Evolutionary conservation across 2,888 invertebrate species (phyloP), one percentile per base, ranked within the genome.

Genomic region (Scrobipalpa atriplicella): DNA sequence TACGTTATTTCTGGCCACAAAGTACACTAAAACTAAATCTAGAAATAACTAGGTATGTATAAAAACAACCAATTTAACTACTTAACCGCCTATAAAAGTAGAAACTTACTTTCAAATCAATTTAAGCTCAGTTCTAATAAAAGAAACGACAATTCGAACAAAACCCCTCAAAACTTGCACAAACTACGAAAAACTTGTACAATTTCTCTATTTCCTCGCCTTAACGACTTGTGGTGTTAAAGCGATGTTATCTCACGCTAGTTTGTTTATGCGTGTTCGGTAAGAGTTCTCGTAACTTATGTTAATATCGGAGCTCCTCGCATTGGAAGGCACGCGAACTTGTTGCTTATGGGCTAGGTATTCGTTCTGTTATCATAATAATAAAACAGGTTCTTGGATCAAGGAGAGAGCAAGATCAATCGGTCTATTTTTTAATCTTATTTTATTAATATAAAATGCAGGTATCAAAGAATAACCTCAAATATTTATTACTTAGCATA

Each of bases 261-360:
- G 69, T 73, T 73, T 71, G 64, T 71, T 76, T 72, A 69, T 64
- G 67, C 71, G 77, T 77, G 84, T 86, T 88, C 82, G 73, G 80
- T 81, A 79, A 76, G 76, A 82, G 78, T 79, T 78, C 71, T 76
- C 74, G 81, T 85, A 86, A 65, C 68, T 58, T 67, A 87, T 84
- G 85, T 77, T 89, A 87, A 89, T 88, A 81, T 81, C 73, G 68
- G 72, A 72, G 71, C 73, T 67, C 73, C 72, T 75, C 70, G 64
- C 38, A 72, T 68, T 67, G 69, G 21, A 64, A 58, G 38, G 69
- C 92, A 92, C 90, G 92, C 91, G 62, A 92, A 92, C 92, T 86
- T 92, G 92, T 92, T 92, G 92, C 86, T 82, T 60, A 21, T 41
- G 13, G 16, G 7, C 54, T 61, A n/a, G n/a, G n/a, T n/a, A 29